These are phyloP conservation scores for Bergia sp. DNA, from an alignment of 92 coral and sea anemone species.

Conservation along the genomic window DNA sequence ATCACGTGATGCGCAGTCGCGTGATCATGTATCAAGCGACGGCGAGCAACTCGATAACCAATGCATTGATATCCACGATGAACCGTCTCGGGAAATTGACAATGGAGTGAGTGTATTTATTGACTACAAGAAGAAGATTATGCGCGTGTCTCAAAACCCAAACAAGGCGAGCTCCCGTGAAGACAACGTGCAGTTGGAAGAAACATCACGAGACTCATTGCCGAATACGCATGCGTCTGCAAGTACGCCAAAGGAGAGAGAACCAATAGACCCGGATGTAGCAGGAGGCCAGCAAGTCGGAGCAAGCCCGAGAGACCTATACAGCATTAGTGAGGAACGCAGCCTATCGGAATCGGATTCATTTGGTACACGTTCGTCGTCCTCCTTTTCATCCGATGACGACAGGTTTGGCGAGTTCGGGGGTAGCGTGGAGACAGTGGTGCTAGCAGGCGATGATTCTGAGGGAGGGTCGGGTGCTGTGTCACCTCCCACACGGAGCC, in stretches of 20 bases:
- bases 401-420: slow-evolving; percentile 33
- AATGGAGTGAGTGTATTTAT: slow-evolving; percentile 39
- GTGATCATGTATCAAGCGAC: background rate
- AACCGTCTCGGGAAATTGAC: slow-evolving; percentile 26
- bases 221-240: background rate
- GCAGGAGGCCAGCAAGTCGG: background rate
- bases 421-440: slow-evolving; percentile 41
- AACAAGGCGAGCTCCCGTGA: background rate
- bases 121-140: slow-evolving; percentile 37
- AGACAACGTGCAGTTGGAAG: background rate
- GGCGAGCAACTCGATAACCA: background rate
- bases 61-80: background rate
- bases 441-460: slow-evolving; percentile 6
- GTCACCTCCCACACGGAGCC: background rate
- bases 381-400: slow-evolving; percentile 43
- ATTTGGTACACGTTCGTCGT: slow-evolving; percentile 25
- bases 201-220: background rate
- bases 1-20: background rate
- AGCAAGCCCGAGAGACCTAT: slow-evolving; percentile 28
- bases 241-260: background rate
- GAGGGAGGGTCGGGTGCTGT: background rate
- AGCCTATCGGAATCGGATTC: slow-evolving; percentile 34
- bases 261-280: slow-evolving; percentile 1
- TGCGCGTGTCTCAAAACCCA: slow-evolving; percentile 31
- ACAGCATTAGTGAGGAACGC: slow-evolving; percentile 38